Conservation (phyloP, 2,888 invertebrate species). For the Dorcus parallelipipedus region DNA sequence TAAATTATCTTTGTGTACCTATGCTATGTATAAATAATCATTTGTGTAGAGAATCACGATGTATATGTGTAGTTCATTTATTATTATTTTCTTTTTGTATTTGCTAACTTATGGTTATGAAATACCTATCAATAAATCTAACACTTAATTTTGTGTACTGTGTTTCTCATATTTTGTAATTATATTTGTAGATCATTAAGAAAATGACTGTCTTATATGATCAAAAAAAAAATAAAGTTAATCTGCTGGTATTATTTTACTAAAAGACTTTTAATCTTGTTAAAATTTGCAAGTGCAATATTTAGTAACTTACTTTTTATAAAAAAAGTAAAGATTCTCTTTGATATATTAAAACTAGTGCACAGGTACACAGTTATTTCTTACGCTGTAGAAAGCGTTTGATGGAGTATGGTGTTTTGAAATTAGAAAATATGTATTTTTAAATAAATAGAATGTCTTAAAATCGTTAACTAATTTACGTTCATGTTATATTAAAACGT, state of each 20-base stretch:
- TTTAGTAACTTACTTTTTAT: too few relatives aligned
- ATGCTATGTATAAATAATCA: conserved; percentile 52
- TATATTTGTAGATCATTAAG: conserved; percentile 27
- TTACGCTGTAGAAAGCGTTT: too few relatives aligned
- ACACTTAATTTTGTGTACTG: conserved; percentile 34
- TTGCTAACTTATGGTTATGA: conserved; percentile 44
- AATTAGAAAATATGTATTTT: too few relatives aligned
- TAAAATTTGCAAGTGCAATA: too few relatives aligned
- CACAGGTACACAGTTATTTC: too few relatives aligned
- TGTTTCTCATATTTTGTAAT: conserved; percentile 37
- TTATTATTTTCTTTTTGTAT: conserved; percentile 45
- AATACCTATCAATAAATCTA: conserved; percentile 45
- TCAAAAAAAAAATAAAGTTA: conserved; percentile 17
- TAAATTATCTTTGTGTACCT: conserved; percentile 52
- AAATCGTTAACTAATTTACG: too few relatives aligned
- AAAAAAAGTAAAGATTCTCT: too few relatives aligned
- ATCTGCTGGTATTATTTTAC: conserved; percentile 17
- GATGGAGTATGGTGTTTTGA: too few relatives aligned
- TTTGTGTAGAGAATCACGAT: conserved; percentile 45
- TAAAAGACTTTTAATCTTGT: background rate
- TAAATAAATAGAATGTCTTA: too few relatives aligned
- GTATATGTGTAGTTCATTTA: conserved; percentile 51
- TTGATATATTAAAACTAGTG: too few relatives aligned
- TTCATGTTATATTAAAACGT: too few relatives aligned
- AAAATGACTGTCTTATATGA: conserved; percentile 21